A percentile compares a stretch with the other conserved stretches of the same genome.
Evolutionary conservation across 2,888 invertebrate genomes (phyloP).

Genomic region (Nomada fabriciana): DNA sequence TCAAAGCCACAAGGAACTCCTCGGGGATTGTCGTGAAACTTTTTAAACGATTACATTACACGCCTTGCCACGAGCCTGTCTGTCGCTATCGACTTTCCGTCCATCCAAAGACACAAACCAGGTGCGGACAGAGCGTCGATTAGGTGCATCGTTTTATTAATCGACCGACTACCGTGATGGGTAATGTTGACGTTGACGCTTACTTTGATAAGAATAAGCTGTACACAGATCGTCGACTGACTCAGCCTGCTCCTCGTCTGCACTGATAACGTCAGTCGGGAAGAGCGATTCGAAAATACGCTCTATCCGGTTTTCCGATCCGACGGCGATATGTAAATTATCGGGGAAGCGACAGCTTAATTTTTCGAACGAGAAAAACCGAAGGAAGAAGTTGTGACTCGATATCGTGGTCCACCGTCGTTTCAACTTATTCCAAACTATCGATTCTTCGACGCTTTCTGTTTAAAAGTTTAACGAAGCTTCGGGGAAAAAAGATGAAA

Average conservation of each 20-base stretch:
- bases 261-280: not conserved
- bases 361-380: not conserved
- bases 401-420: too few species aligned
- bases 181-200: constrained; percentile 25
- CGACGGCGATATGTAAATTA: constrained; percentile 1
- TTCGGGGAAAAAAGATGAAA: not conserved
- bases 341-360: not conserved
- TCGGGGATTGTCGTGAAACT: constrained; percentile 54
- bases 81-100: constrained; percentile 53
- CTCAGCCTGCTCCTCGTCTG: not conserved
- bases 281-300: not conserved
- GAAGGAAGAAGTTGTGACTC: not conserved
- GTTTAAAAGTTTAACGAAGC: not conserved
- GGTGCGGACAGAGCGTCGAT: constrained; percentile 51
- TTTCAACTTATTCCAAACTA: not conserved
- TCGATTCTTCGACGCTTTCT: not conserved
- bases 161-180: constrained; percentile 21
- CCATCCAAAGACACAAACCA: constrained; percentile 38
- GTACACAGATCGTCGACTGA: not conserved
- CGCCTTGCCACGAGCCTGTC: constrained; percentile 36
- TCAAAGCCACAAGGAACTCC: constrained; percentile 34
- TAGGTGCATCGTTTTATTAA: constrained; percentile 58
- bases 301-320: not conserved
- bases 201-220: constrained; percentile 9
- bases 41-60: constrained; percentile 69